These are phyloP conservation scores for Cebuella pygmaea DNA, from an alignment of 2,797 vertebrate species.

Conservation along the genomic window DNA sequence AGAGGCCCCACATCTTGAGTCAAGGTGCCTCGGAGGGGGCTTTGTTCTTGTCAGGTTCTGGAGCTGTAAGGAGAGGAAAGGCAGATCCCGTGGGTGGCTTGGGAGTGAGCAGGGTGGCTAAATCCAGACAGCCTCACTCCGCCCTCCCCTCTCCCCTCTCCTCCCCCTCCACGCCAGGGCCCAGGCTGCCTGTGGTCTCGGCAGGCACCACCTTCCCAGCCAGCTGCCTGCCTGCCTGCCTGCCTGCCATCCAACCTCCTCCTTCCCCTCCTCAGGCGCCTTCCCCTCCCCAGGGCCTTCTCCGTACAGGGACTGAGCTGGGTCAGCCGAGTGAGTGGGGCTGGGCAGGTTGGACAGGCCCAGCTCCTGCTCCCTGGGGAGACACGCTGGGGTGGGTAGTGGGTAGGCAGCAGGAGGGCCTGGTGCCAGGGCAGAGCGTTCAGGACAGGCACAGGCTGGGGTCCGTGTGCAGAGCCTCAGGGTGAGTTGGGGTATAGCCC, in stretches of 20 bases:
- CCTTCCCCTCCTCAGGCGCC: constrained; percentile 46
- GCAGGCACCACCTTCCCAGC: constrained; percentile 65
- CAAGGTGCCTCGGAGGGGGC: background rate
- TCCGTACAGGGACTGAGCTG: constrained; percentile 17
- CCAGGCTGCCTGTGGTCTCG: constrained; percentile 38
- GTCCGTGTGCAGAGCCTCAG: constrained; percentile 50
- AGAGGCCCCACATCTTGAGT: background rate
- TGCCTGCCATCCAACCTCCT: constrained; percentile 53
- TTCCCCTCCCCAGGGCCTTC: constrained; percentile 52
- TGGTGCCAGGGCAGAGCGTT: constrained; percentile 63
- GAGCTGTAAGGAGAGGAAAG: constrained; percentile 71
- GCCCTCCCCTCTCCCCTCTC: constrained; percentile 28
- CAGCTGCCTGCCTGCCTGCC: constrained; percentile 20
- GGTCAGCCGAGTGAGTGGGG: constrained; percentile 64
- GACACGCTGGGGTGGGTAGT: constrained; percentile 36
- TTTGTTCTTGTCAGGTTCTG: constrained; percentile 56
- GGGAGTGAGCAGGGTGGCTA: constrained; percentile 68
- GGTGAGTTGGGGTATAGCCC: constrained; percentile 78
- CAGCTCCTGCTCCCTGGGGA: constrained; percentile 62
- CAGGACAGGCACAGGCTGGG: constrained; percentile 53
- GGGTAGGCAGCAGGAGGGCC: constrained; percentile 55
- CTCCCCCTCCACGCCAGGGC: background rate
- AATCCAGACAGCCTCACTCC: constrained; percentile 66
- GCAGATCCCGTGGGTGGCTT: constrained; percentile 43
- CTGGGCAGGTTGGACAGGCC: constrained; percentile 66